Conservation (phyloP, 2,888 invertebrate genomes). For the Hanleya hanleyi region DNA sequence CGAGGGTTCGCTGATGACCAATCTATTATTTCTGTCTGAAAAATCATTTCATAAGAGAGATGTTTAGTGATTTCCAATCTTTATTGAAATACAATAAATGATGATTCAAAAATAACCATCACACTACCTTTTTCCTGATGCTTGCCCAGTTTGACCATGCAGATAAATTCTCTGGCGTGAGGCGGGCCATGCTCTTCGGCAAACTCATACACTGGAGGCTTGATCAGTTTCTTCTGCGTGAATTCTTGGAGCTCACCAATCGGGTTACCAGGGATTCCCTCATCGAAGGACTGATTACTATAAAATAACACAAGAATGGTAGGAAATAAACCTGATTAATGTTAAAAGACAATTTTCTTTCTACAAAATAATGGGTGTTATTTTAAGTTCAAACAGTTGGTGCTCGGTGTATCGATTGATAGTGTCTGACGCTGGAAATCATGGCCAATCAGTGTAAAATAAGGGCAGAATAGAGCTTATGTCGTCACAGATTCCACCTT, state of each 20-base stretch:
- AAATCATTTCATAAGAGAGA: no score
- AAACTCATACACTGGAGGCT: slow-evolving; percentile 95
- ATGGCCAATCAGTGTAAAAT: no score
- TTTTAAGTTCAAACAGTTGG: not conserved
- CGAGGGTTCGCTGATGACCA: no score
- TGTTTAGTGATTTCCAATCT: no score
- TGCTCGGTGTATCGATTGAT: no score
- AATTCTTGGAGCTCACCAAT: slow-evolving; percentile 94
- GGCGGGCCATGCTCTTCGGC: slow-evolving; percentile 88
- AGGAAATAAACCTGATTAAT: no score
- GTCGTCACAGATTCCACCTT: no score
- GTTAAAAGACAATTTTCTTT: not conserved
- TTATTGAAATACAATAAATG: no score
- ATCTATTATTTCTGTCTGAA: no score
- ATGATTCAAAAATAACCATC: no score
- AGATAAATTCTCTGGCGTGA: slow-evolving; percentile 94
- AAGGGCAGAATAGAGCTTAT: no score
- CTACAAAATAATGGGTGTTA: not conserved
- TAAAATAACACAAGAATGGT: not conserved
- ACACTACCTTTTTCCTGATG: slow-evolving; percentile 81
- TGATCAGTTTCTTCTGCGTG: slow-evolving; percentile 97
- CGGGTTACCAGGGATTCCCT: slow-evolving; percentile 86
- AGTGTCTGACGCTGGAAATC: no score
- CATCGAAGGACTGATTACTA: slow-evolving; percentile 76
- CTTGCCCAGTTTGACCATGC: slow-evolving; percentile 90